These are phyloP conservation scores for Tiaroga cobitis DNA, from an alignment of 2,797 vertebrate genomes.

Conservation along the genomic window DNA sequence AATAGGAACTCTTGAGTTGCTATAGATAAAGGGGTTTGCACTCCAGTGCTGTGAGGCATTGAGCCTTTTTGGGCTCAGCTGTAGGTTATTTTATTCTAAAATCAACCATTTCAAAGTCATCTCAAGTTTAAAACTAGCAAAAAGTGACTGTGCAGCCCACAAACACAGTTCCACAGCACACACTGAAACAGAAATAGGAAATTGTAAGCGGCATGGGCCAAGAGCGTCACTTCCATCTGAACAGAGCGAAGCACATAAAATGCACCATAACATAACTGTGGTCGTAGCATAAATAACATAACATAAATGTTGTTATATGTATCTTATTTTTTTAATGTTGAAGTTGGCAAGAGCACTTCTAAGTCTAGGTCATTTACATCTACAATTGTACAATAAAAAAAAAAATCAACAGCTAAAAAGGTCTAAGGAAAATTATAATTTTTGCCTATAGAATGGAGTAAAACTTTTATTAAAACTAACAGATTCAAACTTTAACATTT, in stretches of 20 bases:
- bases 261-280: neutral
- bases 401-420: too few relatives aligned
- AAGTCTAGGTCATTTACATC: too few relatives aligned
- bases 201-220: neutral
- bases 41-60: neutral
- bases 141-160: conserved; percentile 16
- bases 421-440: too few relatives aligned
- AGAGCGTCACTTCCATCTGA: neutral
- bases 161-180: conserved; percentile 10
- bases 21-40: conserved; percentile 32
- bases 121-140: conserved; percentile 32
- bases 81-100: conserved; percentile 42
- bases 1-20: conserved; percentile 31
- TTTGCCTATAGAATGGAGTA: too few relatives aligned
- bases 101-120: conserved; percentile 50
- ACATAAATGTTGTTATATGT: too few relatives aligned
- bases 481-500: too few relatives aligned
- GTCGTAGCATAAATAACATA: too few relatives aligned
- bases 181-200: conserved; percentile 11
- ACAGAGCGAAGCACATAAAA: conserved; percentile 1
- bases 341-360: too few relatives aligned
- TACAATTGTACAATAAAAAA: too few relatives aligned
- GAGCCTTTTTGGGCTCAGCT: conserved; percentile 17
- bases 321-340: too few relatives aligned
- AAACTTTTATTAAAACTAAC: too few relatives aligned